These are phyloP conservation scores for Tragopan temminckii DNA, from an alignment of 2,797 vertebrate genomes.

Conservation along the genomic window DNA sequence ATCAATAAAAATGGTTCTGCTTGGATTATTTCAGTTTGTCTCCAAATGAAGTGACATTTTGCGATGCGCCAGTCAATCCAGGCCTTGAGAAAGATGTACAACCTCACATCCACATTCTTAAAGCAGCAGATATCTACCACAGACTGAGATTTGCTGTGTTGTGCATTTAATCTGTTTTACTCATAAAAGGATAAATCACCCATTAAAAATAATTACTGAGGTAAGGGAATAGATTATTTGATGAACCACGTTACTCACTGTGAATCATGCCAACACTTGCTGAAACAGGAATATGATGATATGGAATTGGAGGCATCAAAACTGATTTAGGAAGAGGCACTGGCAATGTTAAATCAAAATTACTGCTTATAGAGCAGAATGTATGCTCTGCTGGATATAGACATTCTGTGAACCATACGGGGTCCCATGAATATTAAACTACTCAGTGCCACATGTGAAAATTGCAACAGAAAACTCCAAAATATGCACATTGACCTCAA, in stretches of 20 bases:
- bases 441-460: background rate
- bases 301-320: background rate
- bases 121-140: background rate
- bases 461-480: background rate
- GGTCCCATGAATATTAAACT: background rate
- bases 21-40: constrained; percentile 77
- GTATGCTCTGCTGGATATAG: constrained; percentile 27
- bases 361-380: constrained; percentile 16
- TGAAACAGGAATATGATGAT: background rate
- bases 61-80: constrained; percentile 58
- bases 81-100: constrained; percentile 38
- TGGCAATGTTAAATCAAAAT: constrained; percentile 39
- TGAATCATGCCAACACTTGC: constrained; percentile 39
- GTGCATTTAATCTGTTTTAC: constrained; percentile 33
- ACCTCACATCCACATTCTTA: background rate
- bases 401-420: background rate
- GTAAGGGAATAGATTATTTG: constrained; percentile 61
- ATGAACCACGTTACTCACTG: constrained; percentile 35
- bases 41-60: constrained; percentile 80
- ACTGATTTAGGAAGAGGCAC: constrained; percentile 56
- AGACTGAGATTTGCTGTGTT: constrained; percentile 26
- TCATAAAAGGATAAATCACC: constrained; percentile 59
- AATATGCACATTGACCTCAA: background rate
- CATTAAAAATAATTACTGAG: constrained; percentile 72
- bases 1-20: constrained; percentile 79